A percentile compares a stretch with the other conserved stretches of the same genome.
Conservation (phyloP, 2,888 invertebrate genomes). For the Orthonychiurus folsomi region DNA sequence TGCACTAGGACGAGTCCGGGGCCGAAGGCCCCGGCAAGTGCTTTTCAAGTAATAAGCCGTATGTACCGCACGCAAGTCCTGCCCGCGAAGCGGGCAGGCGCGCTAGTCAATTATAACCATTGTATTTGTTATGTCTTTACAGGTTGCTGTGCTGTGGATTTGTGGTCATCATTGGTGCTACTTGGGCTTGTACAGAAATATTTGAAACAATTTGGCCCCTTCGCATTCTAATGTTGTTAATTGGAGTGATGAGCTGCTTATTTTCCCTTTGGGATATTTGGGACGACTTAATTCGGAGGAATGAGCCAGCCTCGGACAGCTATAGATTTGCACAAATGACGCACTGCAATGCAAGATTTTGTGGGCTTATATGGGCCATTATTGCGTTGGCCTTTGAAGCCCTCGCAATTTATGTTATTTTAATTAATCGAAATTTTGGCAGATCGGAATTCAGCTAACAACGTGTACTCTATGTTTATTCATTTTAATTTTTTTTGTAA, state of each 20-base stretch:
- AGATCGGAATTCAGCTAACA: neutral
- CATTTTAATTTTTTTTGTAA: too few relatives aligned
- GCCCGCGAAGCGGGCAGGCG: too few relatives aligned
- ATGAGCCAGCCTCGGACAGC: neutral
- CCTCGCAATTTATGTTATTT: neutral
- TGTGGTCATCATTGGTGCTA: neutral
- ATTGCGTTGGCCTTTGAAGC: neutral
- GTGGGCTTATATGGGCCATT: neutral
- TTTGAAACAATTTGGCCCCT: neutral
- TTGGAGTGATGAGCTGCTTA: neutral
- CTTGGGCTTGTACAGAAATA: neutral
- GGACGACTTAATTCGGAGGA: neutral
- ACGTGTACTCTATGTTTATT: too few relatives aligned
- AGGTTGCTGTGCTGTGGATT: neutral
- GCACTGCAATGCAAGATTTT: neutral
- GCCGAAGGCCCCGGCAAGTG: too few relatives aligned
- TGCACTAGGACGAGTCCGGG: too few relatives aligned
- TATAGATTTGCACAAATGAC: neutral
- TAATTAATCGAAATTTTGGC: neutral
- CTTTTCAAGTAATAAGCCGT: too few relatives aligned
- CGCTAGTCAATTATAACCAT: too few relatives aligned
- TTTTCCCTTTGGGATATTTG: neutral
- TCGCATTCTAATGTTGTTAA: neutral
- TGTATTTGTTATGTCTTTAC: neutral
- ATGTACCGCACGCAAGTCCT: too few relatives aligned